Percentiles rank a stretch among this genome's conserved stretches.
phyloP scores from a whole-genome alignment of 2,888 invertebrate genomes.

The Cotesia congregata region DNA sequence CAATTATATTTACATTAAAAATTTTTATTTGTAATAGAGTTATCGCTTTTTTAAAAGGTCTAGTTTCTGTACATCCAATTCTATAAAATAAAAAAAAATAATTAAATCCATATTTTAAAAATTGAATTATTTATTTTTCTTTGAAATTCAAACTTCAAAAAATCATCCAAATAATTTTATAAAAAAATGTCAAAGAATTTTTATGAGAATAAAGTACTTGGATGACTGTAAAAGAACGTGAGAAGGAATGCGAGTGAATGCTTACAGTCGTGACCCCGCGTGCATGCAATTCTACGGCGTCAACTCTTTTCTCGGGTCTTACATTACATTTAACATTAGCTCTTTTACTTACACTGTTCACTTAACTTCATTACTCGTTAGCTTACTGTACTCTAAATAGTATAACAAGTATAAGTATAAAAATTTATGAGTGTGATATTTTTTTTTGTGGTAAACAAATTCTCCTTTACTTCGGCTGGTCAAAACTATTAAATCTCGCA shows the following conservation, averaged over 20 bases:
- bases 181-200: background rate
- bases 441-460: slow-evolving; percentile 8
- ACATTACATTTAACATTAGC: background rate
- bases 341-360: slow-evolving; percentile 11
- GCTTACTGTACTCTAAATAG: background rate
- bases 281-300: slow-evolving; percentile 1
- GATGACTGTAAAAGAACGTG: slow-evolving; percentile 22
- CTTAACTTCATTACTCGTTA: slow-evolving; percentile 20
- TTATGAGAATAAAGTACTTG: slow-evolving; percentile 16
- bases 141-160: no score
- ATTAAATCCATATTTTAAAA: no score
- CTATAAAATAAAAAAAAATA: no score
- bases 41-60: no score
- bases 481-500: slow-evolving; percentile 13
- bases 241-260: slow-evolving; percentile 28
- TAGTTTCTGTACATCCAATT: no score
- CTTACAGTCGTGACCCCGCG: slow-evolving; percentile 21
- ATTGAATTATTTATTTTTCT: no score
- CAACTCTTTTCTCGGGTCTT: background rate
- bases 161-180: no score
- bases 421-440: background rate
- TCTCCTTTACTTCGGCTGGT: background rate
- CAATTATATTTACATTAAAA: no score
- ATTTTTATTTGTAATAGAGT: no score
- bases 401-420: background rate